Evolutionary conservation across 2,888 invertebrate genomes (phyloP).

Genomic region (Drosophila subsilvestris): DNA sequence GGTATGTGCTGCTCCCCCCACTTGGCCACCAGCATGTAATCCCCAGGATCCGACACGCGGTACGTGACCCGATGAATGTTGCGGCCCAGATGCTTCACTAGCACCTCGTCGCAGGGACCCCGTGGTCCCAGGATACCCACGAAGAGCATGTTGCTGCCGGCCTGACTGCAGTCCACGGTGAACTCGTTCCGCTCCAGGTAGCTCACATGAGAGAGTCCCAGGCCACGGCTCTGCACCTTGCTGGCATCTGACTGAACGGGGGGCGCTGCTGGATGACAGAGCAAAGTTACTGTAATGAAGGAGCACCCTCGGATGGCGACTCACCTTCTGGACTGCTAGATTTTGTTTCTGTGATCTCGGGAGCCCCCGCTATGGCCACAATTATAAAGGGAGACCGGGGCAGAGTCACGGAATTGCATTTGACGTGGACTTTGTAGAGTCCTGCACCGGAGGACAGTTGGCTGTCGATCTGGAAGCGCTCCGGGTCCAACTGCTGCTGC

Average conservation of each 20-base stretch:
- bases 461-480: conserved; percentile 77
- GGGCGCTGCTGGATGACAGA: conserved; percentile 59
- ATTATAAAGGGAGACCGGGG: conserved; percentile 82
- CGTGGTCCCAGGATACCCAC: conserved; percentile 98
- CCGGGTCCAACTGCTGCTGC: conserved; percentile 78
- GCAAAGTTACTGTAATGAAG: background rate
- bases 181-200: conserved; percentile 82
- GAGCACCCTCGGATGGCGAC: background rate
- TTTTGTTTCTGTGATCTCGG: conserved; percentile 3
- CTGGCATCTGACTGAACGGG: conserved; percentile 79
- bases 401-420: conserved; percentile 81
- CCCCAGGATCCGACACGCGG: conserved; percentile 94
- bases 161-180: conserved; percentile 81
- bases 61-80: conserved; percentile 96
- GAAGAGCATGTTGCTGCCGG: conserved; percentile 95
- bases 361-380: conserved; percentile 74
- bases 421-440: conserved; percentile 81
- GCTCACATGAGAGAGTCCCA: conserved; percentile 77
- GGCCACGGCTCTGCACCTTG: conserved; percentile 78
- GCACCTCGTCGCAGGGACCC: conserved; percentile 98
- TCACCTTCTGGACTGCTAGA: background rate
- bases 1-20: conserved; percentile 99
- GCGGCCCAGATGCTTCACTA: conserved; percentile 94
- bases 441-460: conserved; percentile 71
- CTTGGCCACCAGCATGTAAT: conserved; percentile 96